Percentiles rank a stretch among this genome's conserved stretches.
Evolutionary conservation across 2,797 vertebrate genomes (phyloP).

Genomic region (Tragopan temminckii): DNA sequence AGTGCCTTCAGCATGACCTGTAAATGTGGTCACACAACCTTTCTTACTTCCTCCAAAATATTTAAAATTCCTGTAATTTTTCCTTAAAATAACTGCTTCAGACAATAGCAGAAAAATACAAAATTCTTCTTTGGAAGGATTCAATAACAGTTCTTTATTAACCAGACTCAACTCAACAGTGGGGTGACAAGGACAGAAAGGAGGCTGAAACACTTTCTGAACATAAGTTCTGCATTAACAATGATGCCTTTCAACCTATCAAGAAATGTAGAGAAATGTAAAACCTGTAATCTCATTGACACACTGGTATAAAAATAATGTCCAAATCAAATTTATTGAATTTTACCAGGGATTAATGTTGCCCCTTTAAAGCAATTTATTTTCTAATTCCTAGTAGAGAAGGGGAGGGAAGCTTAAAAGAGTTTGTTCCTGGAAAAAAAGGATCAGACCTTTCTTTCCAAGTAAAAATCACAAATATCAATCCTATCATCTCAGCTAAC

Average conservation of each 20-base stretch:
- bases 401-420: not conserved
- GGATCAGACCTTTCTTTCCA: not conserved
- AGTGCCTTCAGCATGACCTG: not conserved
- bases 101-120: not conserved
- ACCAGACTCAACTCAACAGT: not conserved
- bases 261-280: not conserved
- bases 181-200: not conserved
- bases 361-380: not conserved
- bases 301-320: not conserved
- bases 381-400: not conserved
- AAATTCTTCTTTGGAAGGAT: not conserved
- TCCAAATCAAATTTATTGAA: not conserved
- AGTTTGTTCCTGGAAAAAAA: not conserved
- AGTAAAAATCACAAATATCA: not conserved
- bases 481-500: not conserved
- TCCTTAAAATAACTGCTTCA: not conserved
- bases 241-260: not conserved
- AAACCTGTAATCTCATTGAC: not conserved
- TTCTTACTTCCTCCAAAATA: not conserved
- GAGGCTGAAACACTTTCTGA: not conserved
- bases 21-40: accelerated
- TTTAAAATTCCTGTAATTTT: not conserved
- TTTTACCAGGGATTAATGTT: not conserved
- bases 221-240: not conserved
- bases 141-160: not conserved